Base-by-base conservation (phyloP, 2,797 vertebrate species). In the Ciconia nigra region DNA sequence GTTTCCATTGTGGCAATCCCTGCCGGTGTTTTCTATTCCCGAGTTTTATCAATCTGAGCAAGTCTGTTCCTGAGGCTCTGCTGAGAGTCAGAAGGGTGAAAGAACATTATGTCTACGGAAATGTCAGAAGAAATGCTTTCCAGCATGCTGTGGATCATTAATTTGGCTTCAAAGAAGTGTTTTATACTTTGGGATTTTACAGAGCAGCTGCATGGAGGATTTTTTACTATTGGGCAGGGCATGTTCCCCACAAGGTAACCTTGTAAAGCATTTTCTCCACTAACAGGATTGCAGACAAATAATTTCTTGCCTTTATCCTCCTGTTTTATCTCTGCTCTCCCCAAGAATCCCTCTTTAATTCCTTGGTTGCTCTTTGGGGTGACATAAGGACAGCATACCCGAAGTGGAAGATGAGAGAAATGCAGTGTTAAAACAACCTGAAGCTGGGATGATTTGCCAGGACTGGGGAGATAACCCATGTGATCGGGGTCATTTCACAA, bases 31-130 rank as follows among this genome's bases (percentile, higher is more conserved):
- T 96, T 93, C 59, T 95, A 5, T 90, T 87, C 86, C 72, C 0
- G 3, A 76, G 51, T 84, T 94, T 84, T 87, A 96, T 91, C 87
- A 81, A 15, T 94, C 69, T 57, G 39, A 94, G 90, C 74, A 81
- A 84, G 76, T 76, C 84, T 91, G 51, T 91, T 96, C 76, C 82
- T 39, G 82, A 93, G 79, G 84, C 87, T 96, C 70, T 66, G 63
- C 72, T 90, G 61, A 92, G 94, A 93, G 94, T 78, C 92, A 87
- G 11, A 93, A 85, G 65, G 76, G 87, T 92, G 65, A 97, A 89
- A 91, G 92, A 95, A 69, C 9, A 0, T 94, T 85, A 47, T 31
- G 46, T 87, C 84, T 92, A 24, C 0, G 1, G 84, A 91, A 90
- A 76, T 59, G 79, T 87, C 79, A 92, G 76, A 95, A 95, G 93